Evolutionary conservation across 1,140 invertebrate genomes (phyloP).

Genomic region (Choristoneura fumiferana): DNA sequence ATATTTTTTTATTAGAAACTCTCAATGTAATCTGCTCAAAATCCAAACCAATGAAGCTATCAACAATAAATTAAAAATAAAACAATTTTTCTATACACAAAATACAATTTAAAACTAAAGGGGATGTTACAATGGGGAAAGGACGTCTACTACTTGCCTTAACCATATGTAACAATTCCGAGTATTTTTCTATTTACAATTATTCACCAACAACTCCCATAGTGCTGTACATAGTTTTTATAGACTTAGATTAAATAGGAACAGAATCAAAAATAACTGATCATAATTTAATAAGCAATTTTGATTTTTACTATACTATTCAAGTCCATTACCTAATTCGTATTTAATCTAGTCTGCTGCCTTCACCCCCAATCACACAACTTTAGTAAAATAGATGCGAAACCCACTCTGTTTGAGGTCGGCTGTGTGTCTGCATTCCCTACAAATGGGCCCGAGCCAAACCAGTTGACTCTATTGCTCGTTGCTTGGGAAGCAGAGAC

Average conservation of each 20-base stretch:
- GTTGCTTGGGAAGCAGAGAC: slow-evolving; percentile 46
- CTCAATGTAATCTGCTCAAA: slow-evolving; percentile 33
- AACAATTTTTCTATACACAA: slow-evolving; percentile 31
- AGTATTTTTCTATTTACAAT: slow-evolving; percentile 38
- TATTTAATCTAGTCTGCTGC: slow-evolving; percentile 57
- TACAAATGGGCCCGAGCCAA: slow-evolving; percentile 74
- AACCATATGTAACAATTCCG: slow-evolving; percentile 22
- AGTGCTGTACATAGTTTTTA: slow-evolving; percentile 34
- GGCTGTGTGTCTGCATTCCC: slow-evolving; percentile 69
- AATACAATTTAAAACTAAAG: slow-evolving; percentile 23
- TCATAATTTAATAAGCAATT: background rate
- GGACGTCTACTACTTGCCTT: slow-evolving; percentile 18
- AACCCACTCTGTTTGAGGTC: slow-evolving; percentile 67
- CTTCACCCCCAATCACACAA: slow-evolving; percentile 69
- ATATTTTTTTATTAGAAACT: slow-evolving; percentile 38
- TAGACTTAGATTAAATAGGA: slow-evolving; percentile 62
- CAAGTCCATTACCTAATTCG: slow-evolving; percentile 14
- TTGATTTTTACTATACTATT: background rate
- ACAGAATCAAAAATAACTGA: slow-evolving; percentile 27
- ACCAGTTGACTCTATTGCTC: slow-evolving; percentile 68
- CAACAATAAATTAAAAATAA: slow-evolving; percentile 40
- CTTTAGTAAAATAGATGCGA: slow-evolving; percentile 66
- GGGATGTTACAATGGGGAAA: slow-evolving; percentile 22
- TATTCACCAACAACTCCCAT: slow-evolving; percentile 23
- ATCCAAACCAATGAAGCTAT: slow-evolving; percentile 45